phyloP scores from a whole-genome alignment of 2,797 vertebrate genomes.

The Myotis findleyi region DNA sequence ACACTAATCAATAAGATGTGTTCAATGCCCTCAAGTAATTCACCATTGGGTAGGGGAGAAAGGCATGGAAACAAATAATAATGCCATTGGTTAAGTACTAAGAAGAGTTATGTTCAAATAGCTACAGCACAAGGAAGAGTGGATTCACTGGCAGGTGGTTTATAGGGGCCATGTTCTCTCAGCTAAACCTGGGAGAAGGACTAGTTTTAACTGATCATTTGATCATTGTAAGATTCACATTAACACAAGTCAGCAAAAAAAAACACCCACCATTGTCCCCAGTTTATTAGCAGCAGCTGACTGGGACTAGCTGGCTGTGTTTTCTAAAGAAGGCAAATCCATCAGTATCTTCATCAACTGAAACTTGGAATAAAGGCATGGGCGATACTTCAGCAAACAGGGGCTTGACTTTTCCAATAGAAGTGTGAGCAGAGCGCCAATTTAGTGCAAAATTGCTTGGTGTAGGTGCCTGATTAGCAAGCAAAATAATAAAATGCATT shows the following conservation, averaged over 20 bases:
- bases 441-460: not conserved
- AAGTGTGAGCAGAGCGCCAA: not conserved
- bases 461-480: not conserved
- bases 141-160: not conserved
- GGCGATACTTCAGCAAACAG: not conserved
- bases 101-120: not conserved
- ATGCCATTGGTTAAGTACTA: not conserved
- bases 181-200: not conserved
- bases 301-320: not conserved
- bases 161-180: not conserved
- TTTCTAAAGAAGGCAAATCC: not conserved
- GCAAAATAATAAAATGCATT: not conserved
- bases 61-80: slow-evolving; percentile 9
- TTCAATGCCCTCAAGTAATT: not conserved
- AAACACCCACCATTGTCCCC: not conserved
- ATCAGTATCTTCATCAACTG: not conserved
- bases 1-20: not conserved
- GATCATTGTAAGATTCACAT: not conserved
- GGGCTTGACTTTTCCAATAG: not conserved
- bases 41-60: not conserved
- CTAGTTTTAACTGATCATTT: not conserved
- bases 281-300: not conserved
- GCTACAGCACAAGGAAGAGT: not conserved
- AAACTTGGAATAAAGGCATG: not conserved
- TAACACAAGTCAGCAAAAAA: not conserved